A percentile compares a stretch with the other conserved stretches of the same genome.
phyloP scores from a whole-genome alignment of 1,140 invertebrate genomes.

The Carcinoscorpius rotundicauda region DNA sequence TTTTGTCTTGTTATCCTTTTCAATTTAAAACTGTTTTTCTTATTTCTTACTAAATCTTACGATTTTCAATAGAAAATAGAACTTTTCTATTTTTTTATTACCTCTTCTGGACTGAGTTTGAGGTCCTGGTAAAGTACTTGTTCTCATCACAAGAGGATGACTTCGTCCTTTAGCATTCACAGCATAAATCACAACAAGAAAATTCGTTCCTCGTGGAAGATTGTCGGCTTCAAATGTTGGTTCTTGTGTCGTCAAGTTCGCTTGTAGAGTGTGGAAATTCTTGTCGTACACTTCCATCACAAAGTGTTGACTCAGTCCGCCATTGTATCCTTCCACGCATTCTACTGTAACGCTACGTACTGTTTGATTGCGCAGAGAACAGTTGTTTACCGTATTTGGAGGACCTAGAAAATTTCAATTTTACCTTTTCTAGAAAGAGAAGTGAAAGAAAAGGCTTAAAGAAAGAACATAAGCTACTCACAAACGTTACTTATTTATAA shows the following conservation, averaged over 20 bases:
- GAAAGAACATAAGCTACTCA: no score
- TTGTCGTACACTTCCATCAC: constrained; percentile 57
- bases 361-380: constrained; percentile 73
- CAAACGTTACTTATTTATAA: no score
- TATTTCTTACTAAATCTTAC: no score
- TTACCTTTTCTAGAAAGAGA: no score
- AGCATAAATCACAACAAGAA: constrained; percentile 47
- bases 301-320: constrained; percentile 66
- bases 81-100: no score
- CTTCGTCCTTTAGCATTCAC: constrained; percentile 56
- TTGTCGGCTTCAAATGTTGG: constrained; percentile 50
- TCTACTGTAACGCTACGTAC: constrained; percentile 61
- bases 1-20: no score
- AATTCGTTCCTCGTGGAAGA: constrained; percentile 27
- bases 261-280: constrained; percentile 38
- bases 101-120: constrained; percentile 20
- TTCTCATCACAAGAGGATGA: constrained; percentile 33
- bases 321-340: constrained; percentile 70
- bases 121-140: constrained; percentile 17
- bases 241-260: constrained; percentile 36
- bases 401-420: no score
- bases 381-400: constrained; percentile 66
- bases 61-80: no score
- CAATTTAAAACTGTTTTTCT: no score
- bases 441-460: no score